These are phyloP conservation scores for Drosophila borborema DNA, from an alignment of 2,888 invertebrate genomes.

Conservation along the genomic window DNA sequence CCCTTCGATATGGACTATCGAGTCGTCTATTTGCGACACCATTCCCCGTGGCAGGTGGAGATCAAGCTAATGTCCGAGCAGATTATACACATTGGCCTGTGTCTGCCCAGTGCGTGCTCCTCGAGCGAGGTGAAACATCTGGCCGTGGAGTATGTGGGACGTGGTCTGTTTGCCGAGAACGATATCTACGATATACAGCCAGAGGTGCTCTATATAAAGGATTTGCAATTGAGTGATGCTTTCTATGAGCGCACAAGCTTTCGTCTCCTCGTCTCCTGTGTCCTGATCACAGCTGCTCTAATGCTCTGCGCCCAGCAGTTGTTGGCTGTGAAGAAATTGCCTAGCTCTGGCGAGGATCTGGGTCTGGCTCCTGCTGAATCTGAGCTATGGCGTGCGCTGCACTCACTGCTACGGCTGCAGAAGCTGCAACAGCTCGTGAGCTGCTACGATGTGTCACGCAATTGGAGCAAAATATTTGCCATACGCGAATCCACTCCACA, in stretches of 20 bases:
- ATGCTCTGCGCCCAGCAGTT: conserved; percentile 74
- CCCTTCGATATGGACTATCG: conserved; percentile 85
- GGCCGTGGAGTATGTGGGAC: conserved; percentile 81
- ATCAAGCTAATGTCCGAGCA: conserved; percentile 85
- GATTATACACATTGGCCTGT: conserved; percentile 86
- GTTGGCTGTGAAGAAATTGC: conserved; percentile 28
- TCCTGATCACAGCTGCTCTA: conserved; percentile 72
- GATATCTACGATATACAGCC: conserved; percentile 83
- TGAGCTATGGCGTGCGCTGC: conserved; percentile 61
- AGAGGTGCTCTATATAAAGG: conserved; percentile 84
- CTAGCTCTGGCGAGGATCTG: conserved; percentile 6
- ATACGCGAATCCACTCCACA: conserved; percentile 62
- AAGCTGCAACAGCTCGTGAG: conserved; percentile 72
- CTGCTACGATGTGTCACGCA: conserved; percentile 83
- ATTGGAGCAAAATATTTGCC: conserved; percentile 78
- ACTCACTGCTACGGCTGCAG: conserved; percentile 50
- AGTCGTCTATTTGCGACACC: conserved; percentile 84
- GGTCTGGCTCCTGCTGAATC: conserved; percentile 62
- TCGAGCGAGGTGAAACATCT: conserved; percentile 83
- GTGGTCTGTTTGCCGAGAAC: conserved; percentile 79
- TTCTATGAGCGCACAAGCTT: conserved; percentile 83
- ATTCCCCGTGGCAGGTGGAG: conserved; percentile 85
- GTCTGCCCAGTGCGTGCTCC: conserved; percentile 86
- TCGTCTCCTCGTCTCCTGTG: conserved; percentile 73
- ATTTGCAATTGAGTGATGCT: conserved; percentile 79